Conservation (phyloP, 2,113 vertebrate genomes). For the Cyphomyrus plagiostoma region DNA sequence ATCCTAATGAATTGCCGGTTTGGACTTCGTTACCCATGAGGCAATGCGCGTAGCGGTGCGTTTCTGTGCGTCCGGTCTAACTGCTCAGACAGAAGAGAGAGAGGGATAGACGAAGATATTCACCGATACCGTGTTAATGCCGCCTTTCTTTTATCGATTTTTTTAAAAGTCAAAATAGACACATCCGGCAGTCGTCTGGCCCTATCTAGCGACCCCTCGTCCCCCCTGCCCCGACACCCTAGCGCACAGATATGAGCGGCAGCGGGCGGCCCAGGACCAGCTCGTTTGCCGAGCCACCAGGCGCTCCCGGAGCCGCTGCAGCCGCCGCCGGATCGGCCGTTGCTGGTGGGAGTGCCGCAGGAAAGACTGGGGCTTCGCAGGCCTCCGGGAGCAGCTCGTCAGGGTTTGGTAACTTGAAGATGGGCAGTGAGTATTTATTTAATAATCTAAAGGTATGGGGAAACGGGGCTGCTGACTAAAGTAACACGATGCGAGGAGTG, state of each 20-base stretch:
- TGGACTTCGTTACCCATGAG: conserved; percentile 57
- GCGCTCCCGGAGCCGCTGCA: conserved; percentile 64
- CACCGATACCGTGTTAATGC: conserved; percentile 53
- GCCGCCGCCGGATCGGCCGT: conserved; percentile 62
- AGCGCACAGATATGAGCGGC: conserved; percentile 70
- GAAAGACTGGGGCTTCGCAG: conserved; percentile 70
- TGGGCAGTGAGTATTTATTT: conserved; percentile 57
- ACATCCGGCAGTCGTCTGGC: conserved; percentile 35
- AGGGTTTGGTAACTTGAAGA: conserved; percentile 67
- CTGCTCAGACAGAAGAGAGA: conserved; percentile 64
- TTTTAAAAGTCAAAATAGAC: conserved; percentile 33
- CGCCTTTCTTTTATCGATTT: conserved; percentile 44
- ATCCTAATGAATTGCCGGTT: background rate
- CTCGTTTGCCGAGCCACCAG: conserved; percentile 74
- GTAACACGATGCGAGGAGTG: background rate
- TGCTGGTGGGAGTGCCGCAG: conserved; percentile 63
- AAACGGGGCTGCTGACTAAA: background rate
- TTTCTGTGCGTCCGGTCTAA: conserved; percentile 60
- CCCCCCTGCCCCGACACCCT: conserved; percentile 59
- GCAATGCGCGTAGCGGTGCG: conserved; percentile 41
- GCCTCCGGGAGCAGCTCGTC: conserved; percentile 62
- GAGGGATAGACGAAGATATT: conserved; percentile 61
- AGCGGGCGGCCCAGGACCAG: conserved; percentile 74
- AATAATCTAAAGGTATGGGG: background rate
- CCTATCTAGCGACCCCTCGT: conserved; percentile 45